Conservation (phyloP, 2,113 vertebrate genomes). For the Aythya baeri region DNA sequence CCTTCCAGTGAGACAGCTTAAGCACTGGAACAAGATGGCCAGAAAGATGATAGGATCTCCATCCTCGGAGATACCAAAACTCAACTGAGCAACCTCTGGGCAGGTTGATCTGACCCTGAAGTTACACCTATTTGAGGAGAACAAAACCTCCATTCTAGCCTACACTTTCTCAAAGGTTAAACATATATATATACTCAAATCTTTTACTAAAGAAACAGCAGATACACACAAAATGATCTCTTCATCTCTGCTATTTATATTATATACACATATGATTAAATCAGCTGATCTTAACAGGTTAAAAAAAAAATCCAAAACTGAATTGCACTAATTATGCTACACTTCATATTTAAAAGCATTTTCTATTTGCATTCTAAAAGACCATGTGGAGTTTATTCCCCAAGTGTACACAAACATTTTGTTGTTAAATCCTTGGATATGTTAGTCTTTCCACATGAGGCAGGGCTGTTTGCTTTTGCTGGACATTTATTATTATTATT, state of each 20-base stretch:
- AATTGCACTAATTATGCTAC: background rate
- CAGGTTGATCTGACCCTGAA: background rate
- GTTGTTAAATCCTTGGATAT: background rate
- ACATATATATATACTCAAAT: background rate
- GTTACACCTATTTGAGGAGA: background rate
- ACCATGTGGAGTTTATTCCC: background rate
- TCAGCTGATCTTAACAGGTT: background rate
- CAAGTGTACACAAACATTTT: background rate
- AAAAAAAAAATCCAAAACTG: background rate
- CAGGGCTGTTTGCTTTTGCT: background rate
- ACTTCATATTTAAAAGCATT: background rate
- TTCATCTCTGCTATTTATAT: background rate
- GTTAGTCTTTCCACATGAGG: background rate
- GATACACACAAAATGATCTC: background rate
- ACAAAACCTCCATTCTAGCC: background rate
- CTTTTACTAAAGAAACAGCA: background rate
- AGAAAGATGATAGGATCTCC: background rate
- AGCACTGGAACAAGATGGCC: background rate
- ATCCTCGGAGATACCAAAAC: background rate
- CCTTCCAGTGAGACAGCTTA: background rate
- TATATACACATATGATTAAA: background rate
- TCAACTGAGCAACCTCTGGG: background rate
- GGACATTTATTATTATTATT: background rate
- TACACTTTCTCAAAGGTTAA: background rate
- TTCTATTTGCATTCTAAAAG: background rate